A percentile compares a stretch with the other conserved stretches of the same genome.
Evolutionary conservation across 2,797 vertebrate species (phyloP).

Genomic region (Pyrocephalus nanus): DNA sequence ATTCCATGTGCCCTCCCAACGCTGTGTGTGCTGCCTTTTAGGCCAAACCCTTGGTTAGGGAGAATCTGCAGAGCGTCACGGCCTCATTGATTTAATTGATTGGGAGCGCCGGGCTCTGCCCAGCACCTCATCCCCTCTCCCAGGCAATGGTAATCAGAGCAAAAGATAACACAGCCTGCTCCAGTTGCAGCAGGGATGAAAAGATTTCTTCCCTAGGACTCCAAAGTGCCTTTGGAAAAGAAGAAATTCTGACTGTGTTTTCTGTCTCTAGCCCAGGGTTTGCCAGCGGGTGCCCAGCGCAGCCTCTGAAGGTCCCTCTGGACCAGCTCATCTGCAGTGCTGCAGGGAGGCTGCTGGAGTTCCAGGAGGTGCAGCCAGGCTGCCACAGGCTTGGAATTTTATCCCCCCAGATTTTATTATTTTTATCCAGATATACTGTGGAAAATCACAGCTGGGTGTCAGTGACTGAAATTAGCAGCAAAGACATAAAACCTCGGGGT

Average conservation of each 20-base stretch:
- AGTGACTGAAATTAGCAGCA: neutral
- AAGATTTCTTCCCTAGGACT: neutral
- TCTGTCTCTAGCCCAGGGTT: neutral
- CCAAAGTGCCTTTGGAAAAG: neutral
- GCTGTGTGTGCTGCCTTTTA: neutral
- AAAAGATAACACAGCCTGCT: neutral
- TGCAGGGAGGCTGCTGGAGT: neutral
- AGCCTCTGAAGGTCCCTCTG: neutral
- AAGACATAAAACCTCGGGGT: neutral
- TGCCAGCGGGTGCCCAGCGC: neutral
- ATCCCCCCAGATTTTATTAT: neutral
- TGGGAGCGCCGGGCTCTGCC: neutral
- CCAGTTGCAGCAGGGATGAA: neutral
- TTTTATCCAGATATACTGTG: neutral
- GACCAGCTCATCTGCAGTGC: neutral
- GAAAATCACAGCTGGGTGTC: neutral
- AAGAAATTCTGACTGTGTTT: neutral
- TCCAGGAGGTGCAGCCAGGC: neutral
- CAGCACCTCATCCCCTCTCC: neutral
- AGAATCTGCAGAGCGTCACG: neutral
- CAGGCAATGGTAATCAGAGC: neutral
- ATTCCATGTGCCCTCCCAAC: neutral
- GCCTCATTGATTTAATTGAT: constrained; percentile 5
- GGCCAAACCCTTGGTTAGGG: neutral
- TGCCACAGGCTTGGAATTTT: neutral